Conservation (phyloP, 92 coral and sea anemone species). For the Metridium senile region DNA sequence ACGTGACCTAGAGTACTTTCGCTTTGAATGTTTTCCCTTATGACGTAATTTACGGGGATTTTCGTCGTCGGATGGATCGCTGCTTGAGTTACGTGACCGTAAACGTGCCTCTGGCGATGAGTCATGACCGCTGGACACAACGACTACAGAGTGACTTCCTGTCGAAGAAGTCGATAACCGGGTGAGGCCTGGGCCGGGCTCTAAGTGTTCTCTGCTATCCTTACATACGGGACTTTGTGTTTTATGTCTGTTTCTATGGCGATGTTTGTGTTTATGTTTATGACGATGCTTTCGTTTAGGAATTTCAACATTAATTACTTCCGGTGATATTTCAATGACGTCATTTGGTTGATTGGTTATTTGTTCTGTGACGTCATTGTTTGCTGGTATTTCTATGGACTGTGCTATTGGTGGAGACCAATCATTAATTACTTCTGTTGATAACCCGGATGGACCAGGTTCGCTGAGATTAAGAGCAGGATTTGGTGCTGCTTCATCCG, state of each 20-base stretch:
- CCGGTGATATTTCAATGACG: constrained; percentile 11
- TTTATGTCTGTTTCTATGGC: constrained; percentile 30
- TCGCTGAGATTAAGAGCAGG: constrained; percentile 8
- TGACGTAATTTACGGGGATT: constrained; percentile 9
- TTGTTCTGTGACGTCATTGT: constrained; percentile 5
- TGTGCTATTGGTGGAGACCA: constrained; percentile 63
- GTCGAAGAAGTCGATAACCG: background rate
- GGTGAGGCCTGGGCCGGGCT: background rate
- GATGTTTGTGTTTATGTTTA: constrained; percentile 58
- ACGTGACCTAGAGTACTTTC: constrained; percentile 24
- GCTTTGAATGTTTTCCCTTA: background rate
- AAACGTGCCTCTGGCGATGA: background rate
- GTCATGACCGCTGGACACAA: constrained; percentile 52
- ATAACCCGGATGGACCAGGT: constrained; percentile 42
- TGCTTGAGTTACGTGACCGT: constrained; percentile 13
- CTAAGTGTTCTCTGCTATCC: background rate
- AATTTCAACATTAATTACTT: background rate
- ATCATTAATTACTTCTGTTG: constrained; percentile 10
- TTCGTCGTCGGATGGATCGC: constrained; percentile 10
- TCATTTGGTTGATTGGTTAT: constrained; percentile 10
- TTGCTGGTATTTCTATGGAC: constrained; percentile 12
- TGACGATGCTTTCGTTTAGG: constrained; percentile 35
- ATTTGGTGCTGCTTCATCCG: constrained; percentile 47
- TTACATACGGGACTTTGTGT: background rate
- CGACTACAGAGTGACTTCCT: constrained; percentile 14